Evolutionary conservation across 2,797 vertebrate species (phyloP), one percentile per base, ranked within the genome.

Genomic region (Hylomyscus alleni): DNA sequence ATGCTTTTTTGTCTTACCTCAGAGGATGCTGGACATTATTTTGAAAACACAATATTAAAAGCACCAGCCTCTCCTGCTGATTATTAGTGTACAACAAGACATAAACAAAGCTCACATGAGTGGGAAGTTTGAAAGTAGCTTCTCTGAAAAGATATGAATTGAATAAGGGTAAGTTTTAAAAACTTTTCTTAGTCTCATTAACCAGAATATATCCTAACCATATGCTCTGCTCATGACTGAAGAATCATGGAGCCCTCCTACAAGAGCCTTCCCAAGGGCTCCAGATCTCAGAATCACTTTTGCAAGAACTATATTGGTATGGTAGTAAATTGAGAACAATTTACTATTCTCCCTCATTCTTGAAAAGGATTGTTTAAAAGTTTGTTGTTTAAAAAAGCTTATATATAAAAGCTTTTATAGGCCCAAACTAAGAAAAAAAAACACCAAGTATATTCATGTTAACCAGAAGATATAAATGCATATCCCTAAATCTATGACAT

Each of bases 361-460:
- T 65, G 14, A 40, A 22, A 73, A 65, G 12, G 4, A 67, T 67
- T 26, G 4, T 73, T 56, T 76, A 17, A 69, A 67, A 91, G 73
- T 37, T 82, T 56, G 24, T 81, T 81, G 52, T n/a, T 83, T 17
- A 62, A 34, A 83, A 14, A 14, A 60, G 8, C 58, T 65, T 50
- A 24, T 62, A 52, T 37, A 50, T 34, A 88, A 67, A 84, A 34
- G 3, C 7, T 4, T 85, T 54, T 1, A 24, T 37, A 58, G 67
- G 84, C 44, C 24, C 5, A 69, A 34, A 47, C 34, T 80, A 91
- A 92, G 54, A 87, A 91, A 58, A 40, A 56, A 92, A 90, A 95
- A 52, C 11, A 44, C 3, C 15, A 52, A n/a, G 26, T 20, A 11
- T 11, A 37, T 40, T 69, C 47, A 50, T 77, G 8, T 90, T 65